Percentiles rank a stretch among this genome's conserved stretches.
These are phyloP conservation scores for Meteorus sp. DNA, from an alignment of 1,140 invertebrate genomes.

Conservation along the genomic window DNA sequence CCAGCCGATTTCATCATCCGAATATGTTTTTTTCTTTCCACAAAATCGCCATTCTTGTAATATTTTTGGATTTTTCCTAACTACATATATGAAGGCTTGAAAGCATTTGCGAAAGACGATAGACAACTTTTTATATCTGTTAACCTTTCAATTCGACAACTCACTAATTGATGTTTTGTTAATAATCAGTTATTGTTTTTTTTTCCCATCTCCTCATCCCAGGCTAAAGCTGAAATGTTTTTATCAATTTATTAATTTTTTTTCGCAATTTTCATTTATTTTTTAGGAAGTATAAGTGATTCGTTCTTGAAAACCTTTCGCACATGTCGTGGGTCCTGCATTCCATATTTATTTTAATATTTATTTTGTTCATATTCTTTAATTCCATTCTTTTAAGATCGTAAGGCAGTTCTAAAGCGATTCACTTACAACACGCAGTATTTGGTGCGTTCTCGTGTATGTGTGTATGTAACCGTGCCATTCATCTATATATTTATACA, in stretches of 20 bases:
- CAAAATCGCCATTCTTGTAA: neutral
- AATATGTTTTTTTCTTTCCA: too few species aligned
- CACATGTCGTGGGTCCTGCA: too few species aligned
- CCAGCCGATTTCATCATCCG: neutral
- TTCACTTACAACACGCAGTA: slow-evolving; percentile 10
- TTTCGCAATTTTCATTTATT: too few species aligned
- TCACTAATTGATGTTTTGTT: slow-evolving; percentile 15
- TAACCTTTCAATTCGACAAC: too few species aligned
- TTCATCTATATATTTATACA: slow-evolving; percentile 16
- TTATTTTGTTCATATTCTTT: slow-evolving; percentile 9
- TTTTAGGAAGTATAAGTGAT: too few species aligned
- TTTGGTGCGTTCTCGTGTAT: slow-evolving; percentile 10
- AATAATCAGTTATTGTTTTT: slow-evolving; percentile 4
- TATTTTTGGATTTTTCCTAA: slow-evolving; percentile 3
- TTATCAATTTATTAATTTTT: slow-evolving; percentile 8
- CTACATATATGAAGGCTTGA: slow-evolving; percentile 20
- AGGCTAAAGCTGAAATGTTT: slow-evolving; percentile 18
- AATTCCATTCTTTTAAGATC: slow-evolving; percentile 8
- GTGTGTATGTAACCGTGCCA: too few species aligned
- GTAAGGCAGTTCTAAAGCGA: slow-evolving; percentile 27
- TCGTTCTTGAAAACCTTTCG: too few species aligned
- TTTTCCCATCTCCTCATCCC: slow-evolving; percentile 1
- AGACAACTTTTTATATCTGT: slow-evolving; percentile 18
- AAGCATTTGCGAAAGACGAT: slow-evolving; percentile 20
- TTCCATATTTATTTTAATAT: too few species aligned